Percentiles rank a stretch among this genome's conserved stretches.
phyloP scores from a whole-genome alignment of 2,113 vertebrate genomes.

The Xenus cinereus region DNA sequence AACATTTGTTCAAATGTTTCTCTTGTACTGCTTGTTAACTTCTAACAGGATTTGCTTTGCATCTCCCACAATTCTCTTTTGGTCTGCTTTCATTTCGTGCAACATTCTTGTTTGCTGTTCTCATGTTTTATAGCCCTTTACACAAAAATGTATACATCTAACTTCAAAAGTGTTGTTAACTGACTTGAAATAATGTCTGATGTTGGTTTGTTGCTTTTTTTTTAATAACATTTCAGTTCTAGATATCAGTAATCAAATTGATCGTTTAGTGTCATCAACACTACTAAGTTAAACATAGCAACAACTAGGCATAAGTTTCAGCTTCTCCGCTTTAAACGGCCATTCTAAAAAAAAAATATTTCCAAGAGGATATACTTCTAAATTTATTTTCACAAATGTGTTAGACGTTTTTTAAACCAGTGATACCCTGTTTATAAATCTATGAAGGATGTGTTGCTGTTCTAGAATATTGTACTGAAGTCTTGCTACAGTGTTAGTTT shows the following conservation, averaged over 20 bases:
- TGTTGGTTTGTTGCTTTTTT: neutral
- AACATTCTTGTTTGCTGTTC: neutral
- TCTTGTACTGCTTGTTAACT: neutral
- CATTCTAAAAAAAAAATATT: neutral
- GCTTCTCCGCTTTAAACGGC: conserved; percentile 23
- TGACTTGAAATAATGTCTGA: neutral
- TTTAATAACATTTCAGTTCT: neutral
- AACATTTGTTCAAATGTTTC: neutral
- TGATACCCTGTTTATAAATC: conserved; percentile 53
- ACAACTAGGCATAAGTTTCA: neutral
- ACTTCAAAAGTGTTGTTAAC: too few species aligned
- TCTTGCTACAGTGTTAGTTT: conserved; percentile 41
- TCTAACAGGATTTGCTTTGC: neutral
- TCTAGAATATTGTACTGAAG: conserved; percentile 46
- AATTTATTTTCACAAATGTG: conserved; percentile 44
- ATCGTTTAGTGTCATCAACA: neutral
- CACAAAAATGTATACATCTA: neutral
- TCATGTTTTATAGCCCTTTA: neutral
- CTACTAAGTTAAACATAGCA: conserved; percentile 20
- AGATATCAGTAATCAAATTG: neutral
- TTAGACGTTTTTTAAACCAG: conserved; percentile 61
- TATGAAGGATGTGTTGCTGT: conserved; percentile 37
- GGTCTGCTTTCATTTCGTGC: neutral
- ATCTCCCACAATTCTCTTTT: neutral
- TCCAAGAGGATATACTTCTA: conserved; percentile 31